Evolutionary conservation across 92 coral and sea anemone species (phyloP), one percentile per base, ranked within the genome.

Genomic region (Meandrina meandrites): DNA sequence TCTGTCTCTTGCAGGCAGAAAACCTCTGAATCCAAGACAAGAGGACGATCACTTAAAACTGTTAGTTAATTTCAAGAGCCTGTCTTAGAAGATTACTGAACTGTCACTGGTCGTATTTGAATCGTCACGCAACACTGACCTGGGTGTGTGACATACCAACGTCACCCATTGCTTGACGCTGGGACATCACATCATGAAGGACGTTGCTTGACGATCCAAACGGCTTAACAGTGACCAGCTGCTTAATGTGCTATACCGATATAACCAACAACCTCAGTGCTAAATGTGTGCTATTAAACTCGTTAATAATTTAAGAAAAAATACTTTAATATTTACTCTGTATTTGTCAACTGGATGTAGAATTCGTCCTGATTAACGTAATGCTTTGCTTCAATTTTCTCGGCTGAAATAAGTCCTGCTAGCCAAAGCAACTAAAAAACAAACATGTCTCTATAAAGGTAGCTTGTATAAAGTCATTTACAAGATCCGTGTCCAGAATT

Each of bases 1-100:
- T 96, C 99, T 95, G 96, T 95, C 97, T 96, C 97, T 96, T 96
- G 91, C 95, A 96, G 99, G 99, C 98, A 93, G 99, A 96, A 88
- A 95, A 96, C 93, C 94, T 93, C 82, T 94, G 96, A 93, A 62
- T 74, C 40, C 75, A 50, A 60, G 82, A 40, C 77, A 78, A 77
- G 88, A 85, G 82, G 88, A 85, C 76, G 73, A 58, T 73, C 89
- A 85, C 79, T 51, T 74, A 54, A 53, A 73, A 69, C 54, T 70
- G 37, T 75, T 90, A 12, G 18, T 19, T 80, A 36, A 72, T 79
- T 30, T 58, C 10, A 79, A 79, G 82, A 50, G 30, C 37, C 60
- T 28, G 10, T 17, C 60, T 78, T 78, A 37, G 78, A 73, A 71
- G 76, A 32, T 71, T n/a, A 36, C 24, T 73, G 48, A 36, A 35